A percentile compares a stretch with the other conserved stretches of the same genome.
Conservation (phyloP, 1,140 invertebrate species). For the Homalodisca vitripennis region DNA sequence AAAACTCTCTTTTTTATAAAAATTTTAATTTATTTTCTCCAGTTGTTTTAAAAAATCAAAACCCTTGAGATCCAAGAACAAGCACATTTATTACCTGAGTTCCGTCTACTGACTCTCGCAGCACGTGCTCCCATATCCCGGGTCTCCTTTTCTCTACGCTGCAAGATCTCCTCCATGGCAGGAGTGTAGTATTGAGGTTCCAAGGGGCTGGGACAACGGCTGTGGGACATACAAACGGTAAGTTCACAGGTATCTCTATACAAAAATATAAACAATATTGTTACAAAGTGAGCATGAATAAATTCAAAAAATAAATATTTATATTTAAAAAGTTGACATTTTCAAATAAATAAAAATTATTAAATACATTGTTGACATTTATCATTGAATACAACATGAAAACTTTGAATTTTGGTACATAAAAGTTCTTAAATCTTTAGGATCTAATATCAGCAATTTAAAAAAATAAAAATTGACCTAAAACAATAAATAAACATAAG, state of each 20-base stretch:
- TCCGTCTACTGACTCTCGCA: background rate
- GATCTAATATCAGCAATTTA: background rate
- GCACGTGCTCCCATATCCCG: background rate
- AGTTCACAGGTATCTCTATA: background rate
- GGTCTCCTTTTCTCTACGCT: conserved; percentile 5
- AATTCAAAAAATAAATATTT: background rate
- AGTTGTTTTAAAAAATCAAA: too few relatives aligned
- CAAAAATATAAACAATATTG: background rate
- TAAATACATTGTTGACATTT: background rate
- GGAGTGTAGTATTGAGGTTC: conserved; percentile 44
- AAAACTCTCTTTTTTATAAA: too few relatives aligned
- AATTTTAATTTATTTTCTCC: too few relatives aligned
- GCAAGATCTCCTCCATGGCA: conserved; percentile 49
- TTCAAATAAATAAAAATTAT: background rate
- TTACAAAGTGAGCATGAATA: background rate
- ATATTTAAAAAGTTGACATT: background rate
- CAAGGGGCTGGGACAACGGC: conserved; percentile 30
- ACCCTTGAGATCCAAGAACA: too few relatives aligned
- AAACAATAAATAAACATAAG: background rate
- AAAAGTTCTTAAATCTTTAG: background rate
- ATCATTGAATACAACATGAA: background rate
- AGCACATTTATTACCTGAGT: conserved; percentile 5
- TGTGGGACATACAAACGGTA: background rate
- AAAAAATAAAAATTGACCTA: background rate
- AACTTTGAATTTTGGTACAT: background rate